A percentile compares a stretch with the other conserved stretches of the same genome.
Evolutionary conservation across 2,113 vertebrate genomes (phyloP).

Genomic region (Prionailurus bengalensis): DNA sequence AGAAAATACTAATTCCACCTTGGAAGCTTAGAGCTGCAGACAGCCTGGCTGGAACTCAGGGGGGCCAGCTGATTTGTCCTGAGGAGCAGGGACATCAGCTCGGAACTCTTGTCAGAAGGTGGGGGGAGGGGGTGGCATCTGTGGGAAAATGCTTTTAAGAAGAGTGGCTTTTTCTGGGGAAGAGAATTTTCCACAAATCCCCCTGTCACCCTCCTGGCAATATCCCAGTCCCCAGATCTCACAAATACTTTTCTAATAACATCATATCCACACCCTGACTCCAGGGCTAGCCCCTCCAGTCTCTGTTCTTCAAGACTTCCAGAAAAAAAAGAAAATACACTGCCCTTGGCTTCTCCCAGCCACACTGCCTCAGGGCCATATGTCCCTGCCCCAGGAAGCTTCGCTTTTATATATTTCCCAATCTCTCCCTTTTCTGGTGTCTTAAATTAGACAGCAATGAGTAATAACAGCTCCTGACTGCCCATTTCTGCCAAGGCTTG

Average conservation of each 20-base stretch:
- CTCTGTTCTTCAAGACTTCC: background rate
- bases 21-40: background rate
- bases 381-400: background rate
- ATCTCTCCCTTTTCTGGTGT: background rate
- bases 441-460: background rate
- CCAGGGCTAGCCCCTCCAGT: background rate
- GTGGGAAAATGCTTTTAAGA: background rate
- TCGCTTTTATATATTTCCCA: background rate
- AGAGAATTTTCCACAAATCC: background rate
- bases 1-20: background rate
- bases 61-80: background rate
- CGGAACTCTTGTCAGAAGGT: background rate
- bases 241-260: background rate
- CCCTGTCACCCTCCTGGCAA: background rate
- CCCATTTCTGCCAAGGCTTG: background rate
- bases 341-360: background rate
- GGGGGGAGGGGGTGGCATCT: rapidly evolving
- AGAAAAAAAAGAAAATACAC: background rate
- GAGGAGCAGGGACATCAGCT: background rate
- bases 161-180: background rate
- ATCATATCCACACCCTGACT: background rate
- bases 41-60: background rate
- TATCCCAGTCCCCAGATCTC: background rate
- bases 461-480: background rate
- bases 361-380: background rate